A percentile compares a stretch with the other conserved stretches of the same genome.
Evolutionary conservation across 2,113 vertebrate species (phyloP).

Genomic region (Semnornis frantzii): DNA sequence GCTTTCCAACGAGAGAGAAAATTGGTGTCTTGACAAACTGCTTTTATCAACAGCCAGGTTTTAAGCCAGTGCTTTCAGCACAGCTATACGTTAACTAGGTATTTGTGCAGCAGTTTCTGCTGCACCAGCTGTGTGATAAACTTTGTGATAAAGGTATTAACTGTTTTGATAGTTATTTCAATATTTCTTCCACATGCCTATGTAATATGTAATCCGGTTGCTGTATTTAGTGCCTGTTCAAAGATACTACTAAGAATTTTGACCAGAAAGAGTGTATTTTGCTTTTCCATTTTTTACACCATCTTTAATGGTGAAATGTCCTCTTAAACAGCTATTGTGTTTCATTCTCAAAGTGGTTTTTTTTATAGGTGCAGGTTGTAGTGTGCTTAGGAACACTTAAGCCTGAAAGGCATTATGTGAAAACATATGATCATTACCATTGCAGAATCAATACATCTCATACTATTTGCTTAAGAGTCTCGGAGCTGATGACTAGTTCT

Average conservation of each 20-base stretch:
- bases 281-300: background rate
- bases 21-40: conserved; percentile 4
- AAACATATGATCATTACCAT: background rate
- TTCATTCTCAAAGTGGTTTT: background rate
- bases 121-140: background rate
- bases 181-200: background rate
- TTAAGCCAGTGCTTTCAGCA: conserved; percentile 3
- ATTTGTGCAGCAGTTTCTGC: background rate
- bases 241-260: background rate
- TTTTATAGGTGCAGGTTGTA: background rate
- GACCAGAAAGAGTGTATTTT: background rate
- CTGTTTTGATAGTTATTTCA: background rate
- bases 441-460: conserved; percentile 2
- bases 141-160: background rate
- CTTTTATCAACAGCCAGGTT: conserved; percentile 22
- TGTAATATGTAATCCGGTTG: background rate
- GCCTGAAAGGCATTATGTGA: background rate
- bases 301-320: background rate
- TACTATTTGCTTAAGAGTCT: background rate
- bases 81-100: background rate
- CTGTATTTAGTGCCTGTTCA: background rate
- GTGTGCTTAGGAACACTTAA: background rate
- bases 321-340: background rate
- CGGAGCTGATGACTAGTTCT: background rate
- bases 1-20: background rate